These are phyloP conservation scores for Microctonus aethiopoides DNA, from an alignment of 2,888 invertebrate species.

Conservation along the genomic window DNA sequence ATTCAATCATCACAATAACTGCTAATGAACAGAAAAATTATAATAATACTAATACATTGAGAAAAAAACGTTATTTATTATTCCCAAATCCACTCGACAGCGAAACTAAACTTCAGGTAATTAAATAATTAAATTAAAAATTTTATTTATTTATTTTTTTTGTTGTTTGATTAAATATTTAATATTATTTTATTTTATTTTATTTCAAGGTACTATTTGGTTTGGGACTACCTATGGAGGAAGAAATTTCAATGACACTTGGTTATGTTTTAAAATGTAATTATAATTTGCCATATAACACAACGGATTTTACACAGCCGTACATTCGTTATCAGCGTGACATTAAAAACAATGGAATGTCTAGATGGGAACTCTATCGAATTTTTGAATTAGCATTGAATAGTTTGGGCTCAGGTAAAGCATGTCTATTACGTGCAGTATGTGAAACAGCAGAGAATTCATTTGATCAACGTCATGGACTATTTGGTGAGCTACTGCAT, in stretches of 20 bases:
- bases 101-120: slow-evolving; percentile 58
- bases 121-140: background rate
- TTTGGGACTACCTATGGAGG: slow-evolving; percentile 75
- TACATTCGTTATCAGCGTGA: slow-evolving; percentile 47
- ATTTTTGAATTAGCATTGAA: slow-evolving; percentile 72
- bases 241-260: slow-evolving; percentile 72
- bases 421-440: slow-evolving; percentile 79
- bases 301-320: slow-evolving; percentile 71
- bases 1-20: background rate
- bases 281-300: slow-evolving; percentile 75
- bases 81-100: slow-evolving; percentile 54
- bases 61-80: slow-evolving; percentile 48
- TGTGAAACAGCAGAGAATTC: slow-evolving; percentile 81
- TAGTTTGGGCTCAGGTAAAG: slow-evolving; percentile 63
- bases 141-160: slow-evolving; percentile 15
- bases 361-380: slow-evolving; percentile 75
- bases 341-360: slow-evolving; percentile 35
- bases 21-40: slow-evolving; percentile 17
- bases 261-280: slow-evolving; percentile 77
- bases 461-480: slow-evolving; percentile 76
- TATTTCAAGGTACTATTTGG: slow-evolving; percentile 73
- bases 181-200: slow-evolving; percentile 31
- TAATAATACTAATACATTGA: slow-evolving; percentile 38
- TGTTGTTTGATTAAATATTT: slow-evolving; percentile 29
- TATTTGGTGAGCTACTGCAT: slow-evolving; percentile 81